phyloP scores from a whole-genome alignment of 2,797 vertebrate genomes.

The Fistularia tabacaria region DNA sequence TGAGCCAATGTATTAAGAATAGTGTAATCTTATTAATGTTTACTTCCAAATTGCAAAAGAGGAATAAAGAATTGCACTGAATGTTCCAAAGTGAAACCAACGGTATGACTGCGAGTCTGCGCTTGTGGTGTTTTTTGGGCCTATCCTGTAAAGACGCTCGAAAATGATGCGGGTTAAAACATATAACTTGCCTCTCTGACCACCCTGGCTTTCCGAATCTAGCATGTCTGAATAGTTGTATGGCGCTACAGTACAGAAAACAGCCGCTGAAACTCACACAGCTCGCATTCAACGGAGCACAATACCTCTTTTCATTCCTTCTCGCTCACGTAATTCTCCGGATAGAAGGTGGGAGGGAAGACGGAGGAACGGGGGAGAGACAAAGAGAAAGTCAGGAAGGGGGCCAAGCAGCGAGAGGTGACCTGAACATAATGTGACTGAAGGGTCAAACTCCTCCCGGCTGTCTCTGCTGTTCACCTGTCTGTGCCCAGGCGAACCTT shows the following conservation, averaged over 20 bases:
- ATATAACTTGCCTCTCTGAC: conserved; percentile 23
- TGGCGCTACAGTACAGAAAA: conserved; percentile 17
- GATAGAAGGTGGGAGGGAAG: conserved; percentile 52
- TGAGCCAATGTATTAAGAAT: not conserved
- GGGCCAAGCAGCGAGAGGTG: conserved; percentile 37
- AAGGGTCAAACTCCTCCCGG: conserved; percentile 42
- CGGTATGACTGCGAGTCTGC: conserved; percentile 4
- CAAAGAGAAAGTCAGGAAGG: conserved; percentile 42
- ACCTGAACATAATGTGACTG: conserved; percentile 41
- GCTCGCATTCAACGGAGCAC: conserved; percentile 63
- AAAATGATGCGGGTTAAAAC: conserved; percentile 20
- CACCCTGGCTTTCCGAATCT: conserved; percentile 25
- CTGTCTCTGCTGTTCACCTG: conserved; percentile 34
- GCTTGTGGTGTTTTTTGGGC: no score
- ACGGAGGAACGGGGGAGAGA: conserved; percentile 15
- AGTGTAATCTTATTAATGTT: conserved; percentile 8
- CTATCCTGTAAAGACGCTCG: no score
- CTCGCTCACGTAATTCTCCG: conserved; percentile 61
- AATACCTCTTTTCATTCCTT: conserved; percentile 72
- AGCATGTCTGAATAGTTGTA: conserved; percentile 30
- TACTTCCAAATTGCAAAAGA: not conserved
- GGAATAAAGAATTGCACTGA: no score
- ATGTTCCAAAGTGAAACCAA: no score
- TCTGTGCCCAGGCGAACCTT: conserved; percentile 18
- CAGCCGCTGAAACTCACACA: conserved; percentile 31